Conservation (phyloP, 1,140 invertebrate species). For the Drosophila mayri region DNA sequence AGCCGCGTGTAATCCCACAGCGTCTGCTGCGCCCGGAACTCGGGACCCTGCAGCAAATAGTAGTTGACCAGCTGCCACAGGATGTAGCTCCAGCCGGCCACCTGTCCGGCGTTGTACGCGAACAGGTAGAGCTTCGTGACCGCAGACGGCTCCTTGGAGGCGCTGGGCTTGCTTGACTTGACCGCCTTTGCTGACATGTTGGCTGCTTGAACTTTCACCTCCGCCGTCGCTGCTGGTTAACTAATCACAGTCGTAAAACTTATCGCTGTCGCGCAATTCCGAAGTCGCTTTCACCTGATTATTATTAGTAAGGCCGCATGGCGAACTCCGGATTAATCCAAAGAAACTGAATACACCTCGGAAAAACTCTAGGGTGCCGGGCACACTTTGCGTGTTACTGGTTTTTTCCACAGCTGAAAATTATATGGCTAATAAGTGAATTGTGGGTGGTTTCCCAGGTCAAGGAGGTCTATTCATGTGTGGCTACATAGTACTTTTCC, state of each 20-base stretch:
- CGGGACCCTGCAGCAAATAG: slow-evolving; percentile 85
- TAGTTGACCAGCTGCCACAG: slow-evolving; percentile 88
- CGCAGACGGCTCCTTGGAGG: slow-evolving; percentile 62
- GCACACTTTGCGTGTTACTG: slow-evolving; percentile 1
- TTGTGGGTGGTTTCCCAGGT: neutral
- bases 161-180: slow-evolving; percentile 58
- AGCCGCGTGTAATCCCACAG: slow-evolving; percentile 90
- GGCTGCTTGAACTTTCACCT: slow-evolving; percentile 71
- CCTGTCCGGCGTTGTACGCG: slow-evolving; percentile 86
- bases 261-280: slow-evolving; percentile 46
- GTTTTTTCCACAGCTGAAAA: neutral
- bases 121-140: slow-evolving; percentile 86
- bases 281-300: slow-evolving; percentile 62
- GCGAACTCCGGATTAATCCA: neutral
- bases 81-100: slow-evolving; percentile 89
- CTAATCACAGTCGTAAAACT: slow-evolving; percentile 49
- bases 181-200: slow-evolving; percentile 68
- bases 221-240: slow-evolving; percentile 47
- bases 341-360: neutral
- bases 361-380: neutral
- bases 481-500: neutral
- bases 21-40: slow-evolving; percentile 76
- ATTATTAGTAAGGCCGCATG: slow-evolving; percentile 3
- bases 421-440: neutral
- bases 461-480: neutral